Evolutionary conservation across 1,140 invertebrate species (phyloP).

Genomic region (Neodiprion pinetum): DNA sequence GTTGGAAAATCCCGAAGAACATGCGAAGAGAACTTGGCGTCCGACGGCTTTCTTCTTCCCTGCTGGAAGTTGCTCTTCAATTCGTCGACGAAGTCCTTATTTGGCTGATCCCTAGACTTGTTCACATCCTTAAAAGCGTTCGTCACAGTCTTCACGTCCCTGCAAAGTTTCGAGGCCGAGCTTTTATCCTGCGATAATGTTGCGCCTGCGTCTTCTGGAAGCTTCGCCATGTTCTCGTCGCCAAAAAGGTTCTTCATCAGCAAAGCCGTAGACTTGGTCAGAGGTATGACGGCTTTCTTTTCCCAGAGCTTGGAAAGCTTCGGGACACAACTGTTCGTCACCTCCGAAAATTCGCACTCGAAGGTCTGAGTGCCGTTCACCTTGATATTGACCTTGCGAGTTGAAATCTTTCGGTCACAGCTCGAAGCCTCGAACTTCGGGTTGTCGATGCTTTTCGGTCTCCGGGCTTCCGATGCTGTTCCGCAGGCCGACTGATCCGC

Average conservation of each 20-base stretch:
- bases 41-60: background rate
- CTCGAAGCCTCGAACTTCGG: too few species aligned
- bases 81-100: background rate
- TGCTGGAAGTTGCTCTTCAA: background rate
- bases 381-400: background rate
- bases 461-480: too few species aligned
- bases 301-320: background rate
- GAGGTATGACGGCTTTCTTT: background rate
- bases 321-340: too few species aligned
- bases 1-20: too few species aligned
- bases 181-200: too few species aligned
- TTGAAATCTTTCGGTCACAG: too few species aligned
- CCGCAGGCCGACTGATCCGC: too few species aligned
- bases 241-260: background rate
- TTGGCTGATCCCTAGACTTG: background rate
- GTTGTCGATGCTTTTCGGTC: too few species aligned
- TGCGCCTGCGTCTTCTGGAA: background rate
- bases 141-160: background rate
- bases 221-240: background rate
- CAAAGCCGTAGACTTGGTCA: background rate
- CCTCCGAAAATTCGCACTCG: background rate
- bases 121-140: background rate
- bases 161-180: too few species aligned
- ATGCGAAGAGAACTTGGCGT: background rate
- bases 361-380: background rate